These are phyloP conservation scores for Oophaga pumilio DNA, from an alignment of 2,113 vertebrate species.

Conservation along the genomic window DNA sequence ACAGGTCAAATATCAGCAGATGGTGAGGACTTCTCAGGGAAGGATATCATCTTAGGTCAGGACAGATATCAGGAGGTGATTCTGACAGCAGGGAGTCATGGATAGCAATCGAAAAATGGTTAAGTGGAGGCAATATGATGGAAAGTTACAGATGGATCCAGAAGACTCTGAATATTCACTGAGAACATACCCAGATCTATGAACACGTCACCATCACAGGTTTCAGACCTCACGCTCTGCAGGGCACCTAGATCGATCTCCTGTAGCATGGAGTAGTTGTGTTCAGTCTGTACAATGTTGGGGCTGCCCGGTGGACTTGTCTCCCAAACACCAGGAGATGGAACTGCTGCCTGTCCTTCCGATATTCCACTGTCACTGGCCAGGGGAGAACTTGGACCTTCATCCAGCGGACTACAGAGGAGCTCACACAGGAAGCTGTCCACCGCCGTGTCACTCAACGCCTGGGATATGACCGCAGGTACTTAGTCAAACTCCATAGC, in stretches of 20 bases:
- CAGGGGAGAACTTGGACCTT: background rate
- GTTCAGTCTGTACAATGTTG: constrained; percentile 19
- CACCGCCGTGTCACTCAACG: background rate
- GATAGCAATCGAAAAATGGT: too few relatives aligned
- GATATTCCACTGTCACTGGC: constrained; percentile 51
- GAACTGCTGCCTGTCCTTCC: background rate
- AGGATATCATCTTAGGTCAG: too few relatives aligned
- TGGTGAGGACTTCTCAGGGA: background rate
- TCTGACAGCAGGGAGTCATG: too few relatives aligned
- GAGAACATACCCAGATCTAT: constrained; percentile 35
- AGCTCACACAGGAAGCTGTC: constrained; percentile 46
- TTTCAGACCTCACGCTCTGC: constrained; percentile 46
- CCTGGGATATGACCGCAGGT: background rate
- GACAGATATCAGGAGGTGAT: background rate
- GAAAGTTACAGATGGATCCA: background rate
- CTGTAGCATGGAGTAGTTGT: constrained; percentile 40
- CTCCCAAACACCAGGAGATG: background rate
- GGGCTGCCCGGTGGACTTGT: constrained; percentile 11
- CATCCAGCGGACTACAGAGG: background rate
- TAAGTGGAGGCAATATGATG: too few relatives aligned
- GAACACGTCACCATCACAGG: constrained; percentile 39
- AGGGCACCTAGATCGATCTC: background rate
- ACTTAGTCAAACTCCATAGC: background rate
- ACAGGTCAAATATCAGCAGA: too few relatives aligned
- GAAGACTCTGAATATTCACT: background rate